Percentiles rank a stretch among this genome's conserved stretches.
These are phyloP conservation scores for Xenentodon cancila DNA, from an alignment of 2,797 vertebrate species.

Conservation along the genomic window DNA sequence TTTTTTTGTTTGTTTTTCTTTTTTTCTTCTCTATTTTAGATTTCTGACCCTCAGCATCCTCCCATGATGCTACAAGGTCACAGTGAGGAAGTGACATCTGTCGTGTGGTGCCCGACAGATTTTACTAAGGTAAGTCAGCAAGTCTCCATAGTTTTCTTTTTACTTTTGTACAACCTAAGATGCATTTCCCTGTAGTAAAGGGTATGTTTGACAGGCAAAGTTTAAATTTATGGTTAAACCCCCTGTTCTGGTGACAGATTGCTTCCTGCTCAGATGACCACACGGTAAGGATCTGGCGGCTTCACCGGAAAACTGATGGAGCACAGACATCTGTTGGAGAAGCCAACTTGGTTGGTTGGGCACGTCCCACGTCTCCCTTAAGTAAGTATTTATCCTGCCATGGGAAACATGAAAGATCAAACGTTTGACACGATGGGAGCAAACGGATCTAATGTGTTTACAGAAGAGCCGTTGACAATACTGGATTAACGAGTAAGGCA, in stretches of 20 bases:
- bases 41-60: conserved; percentile 85
- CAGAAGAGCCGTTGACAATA: too few relatives aligned
- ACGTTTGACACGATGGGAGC: too few relatives aligned
- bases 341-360: conserved; percentile 86
- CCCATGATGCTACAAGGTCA: conserved; percentile 92
- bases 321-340: conserved; percentile 72
- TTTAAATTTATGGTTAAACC: conserved; percentile 20
- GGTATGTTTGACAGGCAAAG: conserved; percentile 12
- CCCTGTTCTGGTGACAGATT: conserved; percentile 81
- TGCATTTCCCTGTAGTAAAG: conserved; percentile 23
- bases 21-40: conserved; percentile 73
- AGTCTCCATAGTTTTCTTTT: conserved; percentile 7
- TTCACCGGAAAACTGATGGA: conserved; percentile 74
- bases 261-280: conserved; percentile 98
- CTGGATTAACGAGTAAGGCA: too few relatives aligned
- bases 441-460: too few relatives aligned
- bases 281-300: conserved; percentile 92
- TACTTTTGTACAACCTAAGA: too few relatives aligned
- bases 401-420: too few relatives aligned
- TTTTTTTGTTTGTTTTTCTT: background rate
- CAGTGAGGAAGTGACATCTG: conserved; percentile 93
- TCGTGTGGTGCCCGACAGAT: conserved; percentile 96
- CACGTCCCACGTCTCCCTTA: conserved; percentile 73
- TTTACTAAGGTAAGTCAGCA: conserved; percentile 89
- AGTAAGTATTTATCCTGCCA: conserved; percentile 41